Conservation (phyloP, 2,888 invertebrate species). For the Monoplex corrugatus region DNA sequence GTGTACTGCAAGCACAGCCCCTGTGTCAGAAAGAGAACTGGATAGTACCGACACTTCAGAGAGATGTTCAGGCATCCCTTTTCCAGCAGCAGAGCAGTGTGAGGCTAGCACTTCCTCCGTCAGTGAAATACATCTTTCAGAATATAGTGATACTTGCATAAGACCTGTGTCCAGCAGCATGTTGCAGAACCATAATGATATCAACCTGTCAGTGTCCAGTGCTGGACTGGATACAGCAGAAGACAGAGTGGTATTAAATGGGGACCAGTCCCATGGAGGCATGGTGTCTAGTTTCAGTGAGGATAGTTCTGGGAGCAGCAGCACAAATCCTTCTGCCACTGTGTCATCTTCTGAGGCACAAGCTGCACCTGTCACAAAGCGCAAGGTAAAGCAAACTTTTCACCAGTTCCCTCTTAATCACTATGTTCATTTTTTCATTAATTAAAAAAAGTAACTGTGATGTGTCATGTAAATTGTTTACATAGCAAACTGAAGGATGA, state of each 20-base stretch:
- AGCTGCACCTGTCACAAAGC: conserved; percentile 52
- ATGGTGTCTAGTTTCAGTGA: conserved; percentile 36
- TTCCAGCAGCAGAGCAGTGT: conserved; percentile 9
- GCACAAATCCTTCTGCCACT: conserved; percentile 42
- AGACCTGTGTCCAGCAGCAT: conserved; percentile 3
- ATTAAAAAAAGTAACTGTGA: no score
- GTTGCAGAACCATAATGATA: conserved; percentile 8
- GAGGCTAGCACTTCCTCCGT: conserved; percentile 34
- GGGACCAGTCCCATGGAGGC: conserved; percentile 25
- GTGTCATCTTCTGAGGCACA: conserved; percentile 53
- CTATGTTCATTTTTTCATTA: background rate
- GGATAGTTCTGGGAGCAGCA: conserved; percentile 32
- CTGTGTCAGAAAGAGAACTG: background rate
- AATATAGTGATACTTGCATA: background rate
- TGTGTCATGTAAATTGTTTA: no score
- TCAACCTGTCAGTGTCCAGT: conserved; percentile 41
- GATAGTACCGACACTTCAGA: conserved; percentile 26
- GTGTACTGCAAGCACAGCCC: background rate
- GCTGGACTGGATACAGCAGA: background rate
- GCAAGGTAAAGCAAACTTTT: conserved; percentile 52
- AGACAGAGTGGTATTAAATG: conserved; percentile 21
- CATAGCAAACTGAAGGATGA: no score
- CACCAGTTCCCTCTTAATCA: background rate
- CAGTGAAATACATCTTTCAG: background rate
- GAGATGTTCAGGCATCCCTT: background rate